Evolutionary conservation across 1,140 invertebrate genomes (phyloP), one percentile per base, ranked within the genome.

Genomic region (Zaprionus inermis): DNA sequence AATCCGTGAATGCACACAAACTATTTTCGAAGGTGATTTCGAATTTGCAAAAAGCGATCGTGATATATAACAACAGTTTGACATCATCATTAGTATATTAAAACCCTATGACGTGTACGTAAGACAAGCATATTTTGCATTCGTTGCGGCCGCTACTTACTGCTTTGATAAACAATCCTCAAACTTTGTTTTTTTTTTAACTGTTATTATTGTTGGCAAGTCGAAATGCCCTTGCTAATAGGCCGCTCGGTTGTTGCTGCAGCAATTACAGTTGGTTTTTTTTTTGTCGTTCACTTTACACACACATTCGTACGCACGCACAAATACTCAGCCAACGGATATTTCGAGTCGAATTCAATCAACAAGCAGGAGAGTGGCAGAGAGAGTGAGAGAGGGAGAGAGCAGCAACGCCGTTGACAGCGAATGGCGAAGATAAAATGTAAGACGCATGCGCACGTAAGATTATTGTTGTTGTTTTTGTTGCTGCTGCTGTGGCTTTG

Each of bases 391-490:
- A 18, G 34, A 28, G 32, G 18, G 49, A 56, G 9, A 30, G 36
- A 56, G 16, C 34, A 22, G 11, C 22, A 32, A 28, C 18, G 30
- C 20, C 36, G 54, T 32, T 55, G 61, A 59, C 36, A 65, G 70
- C 55, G 70, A 72, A 72, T 68, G 54, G 64, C 56, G 36, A 72
- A 72, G 70, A 72, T 60, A 60, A 72, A 72, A 65, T 68, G 36
- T 60, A 56, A 73, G 57, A 52, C 65, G 71, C 71, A 73, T 68
- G 71, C 71, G 71, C 71, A 73, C 71, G 65, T 73, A 60, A 73
- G 56, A 69, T 28, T 38, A 63, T 36, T 18, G 56, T 41, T 66
- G 54, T 41, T 58, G 54, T 32, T 60, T 20, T 49, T 72, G 46
- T 60, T 38, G 36, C n/a, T n/a, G 63, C 30, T 66, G 61, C 32